Base-by-base conservation (phyloP, 2,888 invertebrate genomes). In the Serrognathus titanus region DNA sequence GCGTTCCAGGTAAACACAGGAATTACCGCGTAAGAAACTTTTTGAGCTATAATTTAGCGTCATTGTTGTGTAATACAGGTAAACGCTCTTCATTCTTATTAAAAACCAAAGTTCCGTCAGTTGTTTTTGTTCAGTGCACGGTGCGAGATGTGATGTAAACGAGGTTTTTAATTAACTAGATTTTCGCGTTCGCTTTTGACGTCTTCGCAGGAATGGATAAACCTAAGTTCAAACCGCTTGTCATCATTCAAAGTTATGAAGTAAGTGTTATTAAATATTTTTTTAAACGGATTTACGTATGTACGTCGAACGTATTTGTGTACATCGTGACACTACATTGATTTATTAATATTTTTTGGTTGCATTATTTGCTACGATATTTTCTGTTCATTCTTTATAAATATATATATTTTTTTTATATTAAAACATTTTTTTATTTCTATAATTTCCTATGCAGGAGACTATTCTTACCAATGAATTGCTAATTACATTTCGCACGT, bases 241-340 rank as follows among this genome's bases (percentile, higher is more conserved):
- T 85, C 66, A 75, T 81, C 54, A 80, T 84, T 65, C 84, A 83
- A 72, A 83, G 83, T 69, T 85, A 84, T 67, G 82, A 43, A 11
- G 43, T 43, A 43, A 43, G 43, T 43, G 11, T 40, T 12, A 9
- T 5, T 31, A 31, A 31, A 6, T 31, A 31, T 31, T 31, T 3
- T 3, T 3, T 31, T 16, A 16, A n/a, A n/a, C n/a, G n/a, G n/a
- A n/a, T 16, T 16, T 16, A 16, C 16, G 16, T 16, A 16, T 16
- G 16, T n/a, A n/a, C n/a, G n/a, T n/a, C n/a, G n/a, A n/a, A n/a
- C n/a, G n/a, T 16, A 16, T 16, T 16, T 3, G 16, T 16, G 3
- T 16, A 16, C 3, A 16, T 0, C 1, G 16, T 16, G 16, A 16
- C 16, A 2, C 16, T n/a, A 16, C 16, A 3, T 16, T 16, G 16